Base-by-base conservation (phyloP, 2,113 vertebrate genomes). In the Prietella phreatophila region DNA sequence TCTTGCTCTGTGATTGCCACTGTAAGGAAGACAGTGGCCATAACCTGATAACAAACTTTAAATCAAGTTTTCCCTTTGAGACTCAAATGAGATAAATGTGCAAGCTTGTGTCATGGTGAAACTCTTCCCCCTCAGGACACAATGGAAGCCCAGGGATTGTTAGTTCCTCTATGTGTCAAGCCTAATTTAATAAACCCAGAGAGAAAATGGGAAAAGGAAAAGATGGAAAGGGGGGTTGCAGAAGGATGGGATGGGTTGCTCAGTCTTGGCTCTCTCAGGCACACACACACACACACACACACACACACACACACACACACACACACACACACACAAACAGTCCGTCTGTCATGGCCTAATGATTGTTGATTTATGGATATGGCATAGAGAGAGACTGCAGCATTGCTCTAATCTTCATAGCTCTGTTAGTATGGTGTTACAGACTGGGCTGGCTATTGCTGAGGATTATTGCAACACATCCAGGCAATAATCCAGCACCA, bases 321-420 rank as follows among this genome's bases (percentile, higher is more conserved):
- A 84, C 53, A 76, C 73, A 86, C 71, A 85, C 67, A 82, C 69
- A 89, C 86, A 88, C 80, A 89, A 81, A 86, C 81, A 71, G 82
- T 76, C 86, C 47, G 78, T 87, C 89, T 90, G 85, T 88, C 89
- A 84, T 78, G 87, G 78, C 53, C 80, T 90, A 91, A 91, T 87
- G 87, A 89, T 89, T 91, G 90, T 90, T 91, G 90, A 91, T 90
- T 90, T 91, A 90, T 89, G 89, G 84, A 87, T 85, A 82, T 83
- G 85, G 65, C 88, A 85, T 87, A 83, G 78, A 82, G 85, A 79
- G 85, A 83, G 87, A 90, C 85, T 78, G 89, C 90, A 87, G 89
- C 84, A 85, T 83, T 90, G 87, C 88, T 88, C 78, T 88, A 91
- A 89, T 91, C 87, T 83, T 80, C 36, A 50, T 78, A 63, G 82